Evolutionary conservation across 1,140 invertebrate species (phyloP), one percentile per base, ranked within the genome.

Genomic region (Bombus haemorrhoidalis): DNA sequence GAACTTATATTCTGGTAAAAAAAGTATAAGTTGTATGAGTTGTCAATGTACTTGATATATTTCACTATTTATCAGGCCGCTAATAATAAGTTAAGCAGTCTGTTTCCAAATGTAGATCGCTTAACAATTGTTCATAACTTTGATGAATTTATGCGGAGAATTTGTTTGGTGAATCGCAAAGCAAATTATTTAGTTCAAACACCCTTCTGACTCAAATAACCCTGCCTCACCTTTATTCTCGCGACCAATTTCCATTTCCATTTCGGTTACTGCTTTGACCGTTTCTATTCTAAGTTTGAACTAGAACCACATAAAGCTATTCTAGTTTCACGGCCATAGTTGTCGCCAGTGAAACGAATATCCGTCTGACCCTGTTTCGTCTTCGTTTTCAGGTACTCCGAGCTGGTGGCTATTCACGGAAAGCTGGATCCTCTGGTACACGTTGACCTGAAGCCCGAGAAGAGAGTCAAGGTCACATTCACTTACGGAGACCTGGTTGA

Each of bases 401-500:
- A 98, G 94, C 95, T 98, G 59, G 96, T 98, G 57, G 96, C 96
- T 47, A 96, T 98, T 87, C 98, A 98, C 93, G 98, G 98, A 80
- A 97, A 98, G 94, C 95, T 99, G 74, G 97, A 98, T 95, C 98
- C 98, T 8, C 95, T 98, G 89, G 98, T 98, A 62, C 97, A 98
- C 88, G 97, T 99, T 43, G 97, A 98, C 95, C 95, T 98, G 76
- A 96, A 97, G 89, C 98, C 98, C 10, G 97, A 98, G 92, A 98
- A 98, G 93, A 96, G 97, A 85, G 98, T 98, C 68, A 97, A 98
- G 95, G 97, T 98, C 68, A 97, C 96, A 57, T 97, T 99, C 91
- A 97, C 96, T 10, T 98, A 97, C 93, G 97, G 97, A 43, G 96
- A 98, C 91, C 96, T 96, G 86, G 96, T 96, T 89, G 97, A 98